phyloP scores from a whole-genome alignment of 1,140 invertebrate species.

The Papilio polyxenes region DNA sequence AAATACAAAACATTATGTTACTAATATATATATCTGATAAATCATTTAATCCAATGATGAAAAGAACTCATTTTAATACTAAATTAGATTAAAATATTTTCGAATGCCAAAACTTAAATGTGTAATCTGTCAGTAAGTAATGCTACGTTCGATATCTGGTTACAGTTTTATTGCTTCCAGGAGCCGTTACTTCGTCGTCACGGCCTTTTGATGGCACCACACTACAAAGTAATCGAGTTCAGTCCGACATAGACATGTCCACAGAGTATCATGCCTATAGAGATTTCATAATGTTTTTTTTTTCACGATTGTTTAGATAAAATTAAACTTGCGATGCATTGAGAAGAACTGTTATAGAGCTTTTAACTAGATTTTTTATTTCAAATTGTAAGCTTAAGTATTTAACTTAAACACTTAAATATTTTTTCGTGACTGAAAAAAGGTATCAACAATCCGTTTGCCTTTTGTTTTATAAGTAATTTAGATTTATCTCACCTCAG shows the following conservation, averaged over 20 bases:
- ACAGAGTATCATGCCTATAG: constrained; percentile 14
- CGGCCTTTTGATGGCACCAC: constrained; percentile 39
- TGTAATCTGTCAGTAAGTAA: constrained; percentile 41
- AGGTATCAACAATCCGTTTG: no score
- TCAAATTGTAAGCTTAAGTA: no score
- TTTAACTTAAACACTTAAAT: no score
- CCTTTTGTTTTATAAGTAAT: no score
- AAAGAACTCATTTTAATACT: no score
- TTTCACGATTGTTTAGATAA: not conserved
- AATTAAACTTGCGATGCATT: no score
- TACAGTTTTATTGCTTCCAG: constrained; percentile 47
- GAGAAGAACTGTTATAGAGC: no score
- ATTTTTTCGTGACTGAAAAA: no score
- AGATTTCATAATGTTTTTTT: not conserved
- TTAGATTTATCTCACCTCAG: no score
- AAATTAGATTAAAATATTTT: constrained; percentile 11
- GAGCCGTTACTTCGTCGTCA: constrained; percentile 41
- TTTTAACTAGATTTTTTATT: not conserved
- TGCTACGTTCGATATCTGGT: constrained; percentile 42
- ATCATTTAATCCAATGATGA: no score
- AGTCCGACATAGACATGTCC: constrained; percentile 19
- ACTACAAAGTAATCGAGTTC: constrained; percentile 41
- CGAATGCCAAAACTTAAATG: constrained; percentile 40
- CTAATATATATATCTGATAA: no score
- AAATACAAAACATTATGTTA: no score